phyloP scores from a whole-genome alignment of 1,140 invertebrate genomes.

The Drosophila nasuta region DNA sequence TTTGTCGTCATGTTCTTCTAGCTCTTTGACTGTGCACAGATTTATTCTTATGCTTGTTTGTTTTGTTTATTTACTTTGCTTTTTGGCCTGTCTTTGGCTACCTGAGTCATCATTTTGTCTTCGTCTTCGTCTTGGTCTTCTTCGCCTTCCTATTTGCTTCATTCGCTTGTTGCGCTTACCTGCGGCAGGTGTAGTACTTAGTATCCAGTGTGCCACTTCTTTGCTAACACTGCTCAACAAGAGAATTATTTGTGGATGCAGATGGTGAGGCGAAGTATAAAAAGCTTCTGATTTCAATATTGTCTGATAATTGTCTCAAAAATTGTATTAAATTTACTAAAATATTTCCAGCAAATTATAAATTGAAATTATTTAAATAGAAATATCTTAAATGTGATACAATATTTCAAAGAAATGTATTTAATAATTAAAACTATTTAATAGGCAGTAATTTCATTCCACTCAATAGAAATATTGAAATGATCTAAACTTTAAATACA shows the following conservation, averaged over 20 bases:
- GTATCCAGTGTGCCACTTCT: slow-evolving; percentile 9
- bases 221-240: slow-evolving; percentile 14
- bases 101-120: slow-evolving; percentile 27
- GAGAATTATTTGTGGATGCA: background rate
- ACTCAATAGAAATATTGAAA: too few relatives aligned
- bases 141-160: slow-evolving; percentile 34
- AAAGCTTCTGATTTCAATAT: too few relatives aligned
- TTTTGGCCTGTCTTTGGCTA: slow-evolving; percentile 18
- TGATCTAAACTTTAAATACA: too few relatives aligned
- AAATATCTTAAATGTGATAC: too few relatives aligned
- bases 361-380: too few relatives aligned
- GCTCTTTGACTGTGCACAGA: slow-evolving; percentile 20
- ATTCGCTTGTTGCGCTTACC: slow-evolving; percentile 56
- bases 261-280: background rate
- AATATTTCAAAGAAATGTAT: too few relatives aligned
- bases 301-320: too few relatives aligned
- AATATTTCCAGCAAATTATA: too few relatives aligned
- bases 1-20: slow-evolving; percentile 1
- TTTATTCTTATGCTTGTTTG: slow-evolving; percentile 46
- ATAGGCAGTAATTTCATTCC: too few relatives aligned
- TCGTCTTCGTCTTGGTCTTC: background rate
- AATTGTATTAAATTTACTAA: too few relatives aligned
- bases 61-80: slow-evolving; percentile 25
- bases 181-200: slow-evolving; percentile 59
- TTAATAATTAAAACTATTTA: too few relatives aligned